phyloP scores from a whole-genome alignment of 2,113 vertebrate genomes.

The Percina caprodes region DNA sequence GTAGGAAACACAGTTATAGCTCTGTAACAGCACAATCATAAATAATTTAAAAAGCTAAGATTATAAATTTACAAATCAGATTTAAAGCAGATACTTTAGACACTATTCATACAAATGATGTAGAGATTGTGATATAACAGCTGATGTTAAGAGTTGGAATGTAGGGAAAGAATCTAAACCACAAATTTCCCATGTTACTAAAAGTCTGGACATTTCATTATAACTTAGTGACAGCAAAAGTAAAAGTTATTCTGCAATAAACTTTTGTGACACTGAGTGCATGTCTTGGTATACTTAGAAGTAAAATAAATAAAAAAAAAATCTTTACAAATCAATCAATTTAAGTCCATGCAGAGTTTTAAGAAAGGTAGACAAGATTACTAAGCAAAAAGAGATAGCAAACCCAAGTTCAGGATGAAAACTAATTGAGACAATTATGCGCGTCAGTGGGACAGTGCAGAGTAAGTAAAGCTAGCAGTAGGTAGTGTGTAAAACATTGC shows the following conservation, averaged over 20 bases:
- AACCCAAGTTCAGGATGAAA: conserved; percentile 47
- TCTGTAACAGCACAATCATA: conserved; percentile 4
- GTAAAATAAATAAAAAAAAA: conserved; percentile 2
- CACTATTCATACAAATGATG: conserved; percentile 29
- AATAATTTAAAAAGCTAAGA: background rate
- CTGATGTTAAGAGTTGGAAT: conserved; percentile 12
- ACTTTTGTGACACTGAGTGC: background rate
- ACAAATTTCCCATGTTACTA: conserved; percentile 6
- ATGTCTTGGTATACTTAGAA: conserved; percentile 1
- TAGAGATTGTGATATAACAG: conserved; percentile 5
- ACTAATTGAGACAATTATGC: conserved; percentile 20
- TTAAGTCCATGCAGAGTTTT: conserved; percentile 43
- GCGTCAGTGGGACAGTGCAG: conserved; percentile 49
- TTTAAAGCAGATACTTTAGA: conserved; percentile 9
- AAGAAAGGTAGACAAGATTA: conserved; percentile 23
- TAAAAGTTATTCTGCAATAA: conserved; percentile 4
- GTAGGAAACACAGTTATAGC: background rate
- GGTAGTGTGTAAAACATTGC: conserved; percentile 42
- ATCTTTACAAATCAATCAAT: background rate
- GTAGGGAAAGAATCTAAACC: background rate
- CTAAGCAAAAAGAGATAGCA: conserved; percentile 49
- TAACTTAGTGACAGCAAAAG: conserved; percentile 3
- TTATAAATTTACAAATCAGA: conserved; percentile 7
- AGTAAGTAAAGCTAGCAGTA: conserved; percentile 48
- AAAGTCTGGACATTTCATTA: conserved; percentile 21